Base-by-base conservation (phyloP, 1,140 invertebrate species). In the Aphelinus atriplicis region DNA sequence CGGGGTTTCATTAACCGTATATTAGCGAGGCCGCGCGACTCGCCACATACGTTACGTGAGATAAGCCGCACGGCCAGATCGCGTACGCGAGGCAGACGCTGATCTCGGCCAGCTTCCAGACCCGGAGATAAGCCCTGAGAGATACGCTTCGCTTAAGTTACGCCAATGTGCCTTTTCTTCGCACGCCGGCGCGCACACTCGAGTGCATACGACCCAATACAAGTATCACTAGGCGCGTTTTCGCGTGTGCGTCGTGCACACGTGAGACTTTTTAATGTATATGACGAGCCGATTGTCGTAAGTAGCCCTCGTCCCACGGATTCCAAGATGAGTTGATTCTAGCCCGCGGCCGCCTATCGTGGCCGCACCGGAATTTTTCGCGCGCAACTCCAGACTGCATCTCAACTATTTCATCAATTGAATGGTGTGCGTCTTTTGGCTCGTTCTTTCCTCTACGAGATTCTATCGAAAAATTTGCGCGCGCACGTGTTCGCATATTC, bases 1-100 rank as follows among this genome's bases (percentile, higher is more conserved):
- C 77, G 73, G 78, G 69, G 75, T 83, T 83, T 83, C 81, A 83
- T 83, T 83, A 82, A 81, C 80, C 81, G 72, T 81, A 80, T 80
- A 82, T 83, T 83, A 83, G 77, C 77, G 76, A 69, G 71, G 67
- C 78, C 65, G 75, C 70, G 71, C 70, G 71, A 78, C 64, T 71
- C 72, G 57, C 74, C 72, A 71, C 80, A 82, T 81, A 80, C 76
- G 81, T 82, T 78, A 79, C 75, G 1, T 45, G 50, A 78, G 81
- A 82, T 82, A 82, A 82, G 55, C 78, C 71, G 46, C 47, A 66
- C 50, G 71, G 64, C 26, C 60, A 65, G 78, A 76, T 80, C 79
- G 77, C 63, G 62, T 67, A 55, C 67, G 73, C 7, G 51, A 53
- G 51, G 51, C 4, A 53, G 51, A 53, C 51, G 26, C 26, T 26